Percentiles rank a stretch among this genome's conserved stretches.
phyloP scores from a whole-genome alignment of 2,888 invertebrate species.

The Caenorhabditis drosophilae region DNA sequence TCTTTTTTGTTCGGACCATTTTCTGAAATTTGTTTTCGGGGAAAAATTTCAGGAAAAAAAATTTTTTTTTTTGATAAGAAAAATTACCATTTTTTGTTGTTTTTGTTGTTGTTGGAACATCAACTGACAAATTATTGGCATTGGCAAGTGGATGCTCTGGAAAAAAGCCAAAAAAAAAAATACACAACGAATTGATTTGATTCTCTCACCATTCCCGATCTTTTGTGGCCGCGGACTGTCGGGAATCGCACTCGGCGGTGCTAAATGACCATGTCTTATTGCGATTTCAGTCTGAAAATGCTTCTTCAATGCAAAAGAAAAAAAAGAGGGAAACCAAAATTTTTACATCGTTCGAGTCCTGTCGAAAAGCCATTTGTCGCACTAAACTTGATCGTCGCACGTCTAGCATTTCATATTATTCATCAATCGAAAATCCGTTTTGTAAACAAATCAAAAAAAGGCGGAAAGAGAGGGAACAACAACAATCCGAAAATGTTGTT shows the following conservation, averaged over 20 bases:
- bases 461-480: constrained; percentile 13
- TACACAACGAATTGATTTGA: neutral
- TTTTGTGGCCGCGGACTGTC: constrained; percentile 65
- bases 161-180: too few species aligned
- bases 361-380: constrained; percentile 53
- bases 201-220: constrained; percentile 8
- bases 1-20: too few species aligned
- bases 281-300: constrained; percentile 57
- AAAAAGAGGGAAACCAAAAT: neutral
- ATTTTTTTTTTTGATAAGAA: too few species aligned
- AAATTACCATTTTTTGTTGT: neutral
- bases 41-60: neutral
- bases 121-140: constrained; percentile 25
- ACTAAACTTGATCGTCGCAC: constrained; percentile 48
- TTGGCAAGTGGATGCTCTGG: constrained; percentile 27
- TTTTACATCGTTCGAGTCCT: constrained; percentile 50
- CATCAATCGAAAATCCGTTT: too few species aligned
- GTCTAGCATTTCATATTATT: constrained; percentile 43
- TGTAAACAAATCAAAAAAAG: neutral
- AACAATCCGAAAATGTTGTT: too few species aligned
- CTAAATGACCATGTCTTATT: constrained; percentile 60
- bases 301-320: constrained; percentile 68
- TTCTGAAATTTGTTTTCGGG: neutral
- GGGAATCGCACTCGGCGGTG: constrained; percentile 56
- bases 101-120: constrained; percentile 24